phyloP scores from a whole-genome alignment of 2,113 vertebrate species.

The Carassius gibelio region DNA sequence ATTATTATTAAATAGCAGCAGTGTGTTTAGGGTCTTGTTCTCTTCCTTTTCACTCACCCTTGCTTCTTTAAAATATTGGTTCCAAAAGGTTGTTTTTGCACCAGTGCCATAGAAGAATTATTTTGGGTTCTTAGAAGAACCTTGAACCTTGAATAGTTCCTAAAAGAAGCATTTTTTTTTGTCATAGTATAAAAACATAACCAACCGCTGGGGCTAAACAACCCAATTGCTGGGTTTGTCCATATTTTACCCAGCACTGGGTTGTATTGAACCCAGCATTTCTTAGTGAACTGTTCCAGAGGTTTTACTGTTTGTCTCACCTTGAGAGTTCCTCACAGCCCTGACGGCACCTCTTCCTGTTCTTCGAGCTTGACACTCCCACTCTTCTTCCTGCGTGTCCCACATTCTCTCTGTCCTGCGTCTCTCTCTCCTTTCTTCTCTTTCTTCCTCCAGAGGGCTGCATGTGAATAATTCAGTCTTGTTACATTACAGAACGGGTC shows the following conservation, averaged over 20 bases:
- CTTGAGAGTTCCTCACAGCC: background rate
- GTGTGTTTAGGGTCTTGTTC: no score
- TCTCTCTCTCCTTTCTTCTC: conserved; percentile 4
- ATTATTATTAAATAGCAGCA: no score
- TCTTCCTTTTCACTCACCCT: no score
- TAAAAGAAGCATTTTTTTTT: background rate
- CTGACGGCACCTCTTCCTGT: background rate
- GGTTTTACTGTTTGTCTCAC: background rate
- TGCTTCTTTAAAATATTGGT: background rate
- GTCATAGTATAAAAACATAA: background rate
- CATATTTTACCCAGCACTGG: no score
- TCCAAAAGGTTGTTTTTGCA: background rate
- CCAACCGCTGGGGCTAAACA: no score
- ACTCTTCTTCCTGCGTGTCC: conserved; percentile 15
- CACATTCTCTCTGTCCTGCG: background rate
- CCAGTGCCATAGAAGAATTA: background rate
- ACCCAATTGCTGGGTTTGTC: no score
- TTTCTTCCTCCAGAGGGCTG: conserved; percentile 25
- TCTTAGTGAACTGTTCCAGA: background rate
- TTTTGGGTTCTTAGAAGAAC: no score
- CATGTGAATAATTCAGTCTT: conserved; percentile 41
- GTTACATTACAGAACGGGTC: conserved; percentile 6
- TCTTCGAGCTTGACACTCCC: background rate
- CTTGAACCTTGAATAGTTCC: background rate
- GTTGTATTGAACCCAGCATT: no score